phyloP scores from a whole-genome alignment of 2,888 invertebrate genomes.

The Tachina grossa region DNA sequence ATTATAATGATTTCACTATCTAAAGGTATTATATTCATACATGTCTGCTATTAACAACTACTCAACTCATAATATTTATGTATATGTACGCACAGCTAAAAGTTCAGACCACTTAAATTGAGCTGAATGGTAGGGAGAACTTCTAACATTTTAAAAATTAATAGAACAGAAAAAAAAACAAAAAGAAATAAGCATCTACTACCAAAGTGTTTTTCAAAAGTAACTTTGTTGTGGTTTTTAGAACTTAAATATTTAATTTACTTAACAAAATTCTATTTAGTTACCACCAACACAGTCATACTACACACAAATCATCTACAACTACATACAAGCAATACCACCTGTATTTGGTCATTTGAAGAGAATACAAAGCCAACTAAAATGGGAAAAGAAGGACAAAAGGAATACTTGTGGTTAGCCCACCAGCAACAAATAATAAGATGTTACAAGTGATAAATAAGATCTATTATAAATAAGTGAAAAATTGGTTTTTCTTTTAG shows the following conservation, averaged over 20 bases:
- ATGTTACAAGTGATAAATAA: neutral
- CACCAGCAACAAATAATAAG: neutral
- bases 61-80: neutral
- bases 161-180: conserved; percentile 11
- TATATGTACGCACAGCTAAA: neutral
- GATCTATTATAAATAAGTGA: neutral
- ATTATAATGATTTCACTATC: conserved; percentile 33
- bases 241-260: conserved; percentile 68
- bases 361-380: conserved; percentile 5
- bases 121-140: conserved; percentile 21
- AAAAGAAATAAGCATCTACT: neutral
- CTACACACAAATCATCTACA: neutral
- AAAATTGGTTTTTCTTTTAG: too few relatives aligned
- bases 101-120: conserved; percentile 30
- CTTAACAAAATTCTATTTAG: conserved; percentile 49
- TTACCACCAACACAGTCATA: conserved; percentile 10
- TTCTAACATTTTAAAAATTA: conserved; percentile 40
- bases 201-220: conserved; percentile 28
- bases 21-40: conserved; percentile 29
- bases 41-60: conserved; percentile 18
- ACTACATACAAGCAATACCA: conserved; percentile 3
- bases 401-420: conserved; percentile 24
- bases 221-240: conserved; percentile 61
- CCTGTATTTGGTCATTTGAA: neutral
- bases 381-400: neutral